Evolutionary conservation across 2,888 invertebrate species (phyloP), one percentile per base, ranked within the genome.

Genomic region (Drosophila maculinotata): DNA sequence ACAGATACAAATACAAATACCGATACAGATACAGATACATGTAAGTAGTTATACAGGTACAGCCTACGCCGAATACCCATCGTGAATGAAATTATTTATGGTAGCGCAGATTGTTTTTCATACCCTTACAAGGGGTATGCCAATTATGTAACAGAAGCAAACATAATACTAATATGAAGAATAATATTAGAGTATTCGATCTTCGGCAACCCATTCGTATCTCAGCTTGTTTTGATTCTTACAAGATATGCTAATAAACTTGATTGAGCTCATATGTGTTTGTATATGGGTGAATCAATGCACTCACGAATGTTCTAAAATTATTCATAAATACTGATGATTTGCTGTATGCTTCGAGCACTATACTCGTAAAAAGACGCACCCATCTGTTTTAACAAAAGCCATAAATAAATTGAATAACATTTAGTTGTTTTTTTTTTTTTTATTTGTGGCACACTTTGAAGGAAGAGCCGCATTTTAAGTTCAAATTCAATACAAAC

Each of bases 1-100:
- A 62, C 14, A 58, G 30, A 47, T 44, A 57, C 26, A 51, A 12
- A 28, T 31, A 53, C n/a, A 41, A 9, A 47, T 49, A 67, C 33
- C n/a, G n/a, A n/a, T n/a, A n/a, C n/a, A n/a, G n/a, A 35, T 42
- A 26, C 26, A 15, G 9, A 12, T 8, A 54, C 15, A 33, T 47
- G 51, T 20, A 47, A 33, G 52, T 41, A 30, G 60, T 47, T 39
- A 28, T 31, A 51, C 47, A 47, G 49, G 73, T 72, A 73, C 71
- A 69, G 69, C 58, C 69, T 45, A 73, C 58, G 44, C 52, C 14
- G 45, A 48, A 56, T 44, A 36, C 45, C 6, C 30, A 41, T 47
- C 52, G 63, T 65, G 51, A 78, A 78, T 78, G 69, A 69, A 78
- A 72, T 81, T 75, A 62, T 52, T 42, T 26, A 14, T 35, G 44